Percentiles rank a stretch among this genome's conserved stretches.
These are phyloP conservation scores for Archegozetes longisetosus DNA, from an alignment of 1,140 invertebrate genomes.

Conservation along the genomic window DNA sequence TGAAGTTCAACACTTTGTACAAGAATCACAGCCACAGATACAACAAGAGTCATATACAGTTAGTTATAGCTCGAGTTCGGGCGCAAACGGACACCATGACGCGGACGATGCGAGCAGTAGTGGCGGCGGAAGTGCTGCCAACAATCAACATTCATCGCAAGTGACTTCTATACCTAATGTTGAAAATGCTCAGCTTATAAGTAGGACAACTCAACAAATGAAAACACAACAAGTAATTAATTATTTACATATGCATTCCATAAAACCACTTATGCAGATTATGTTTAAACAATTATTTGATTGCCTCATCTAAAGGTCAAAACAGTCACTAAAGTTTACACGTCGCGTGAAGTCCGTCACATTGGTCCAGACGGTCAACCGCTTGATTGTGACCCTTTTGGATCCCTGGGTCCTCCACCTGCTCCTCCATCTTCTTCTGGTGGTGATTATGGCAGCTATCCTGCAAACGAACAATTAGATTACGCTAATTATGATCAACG, in stretches of 20 bases:
- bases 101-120: neutral
- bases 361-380: constrained; percentile 43
- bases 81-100: no score
- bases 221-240: constrained; percentile 40
- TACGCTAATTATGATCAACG: neutral
- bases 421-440: constrained; percentile 9
- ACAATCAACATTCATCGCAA: neutral
- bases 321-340: constrained; percentile 45
- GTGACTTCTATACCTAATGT: neutral
- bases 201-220: constrained; percentile 40
- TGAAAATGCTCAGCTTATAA: constrained; percentile 34
- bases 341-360: constrained; percentile 41
- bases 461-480: neutral
- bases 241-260: no score
- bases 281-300: no score
- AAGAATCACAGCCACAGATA: no score
- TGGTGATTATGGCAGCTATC: constrained; percentile 14
- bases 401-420: neutral
- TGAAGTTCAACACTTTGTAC: no score
- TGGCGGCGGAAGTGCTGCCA: neutral
- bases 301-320: no score
- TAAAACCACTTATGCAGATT: no score
- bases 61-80: no score
- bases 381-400: constrained; percentile 34
- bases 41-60: no score